Percentiles rank a stretch among this genome's conserved stretches.
phyloP scores from a whole-genome alignment of 1,140 invertebrate genomes.

The Drosophila leontia region DNA sequence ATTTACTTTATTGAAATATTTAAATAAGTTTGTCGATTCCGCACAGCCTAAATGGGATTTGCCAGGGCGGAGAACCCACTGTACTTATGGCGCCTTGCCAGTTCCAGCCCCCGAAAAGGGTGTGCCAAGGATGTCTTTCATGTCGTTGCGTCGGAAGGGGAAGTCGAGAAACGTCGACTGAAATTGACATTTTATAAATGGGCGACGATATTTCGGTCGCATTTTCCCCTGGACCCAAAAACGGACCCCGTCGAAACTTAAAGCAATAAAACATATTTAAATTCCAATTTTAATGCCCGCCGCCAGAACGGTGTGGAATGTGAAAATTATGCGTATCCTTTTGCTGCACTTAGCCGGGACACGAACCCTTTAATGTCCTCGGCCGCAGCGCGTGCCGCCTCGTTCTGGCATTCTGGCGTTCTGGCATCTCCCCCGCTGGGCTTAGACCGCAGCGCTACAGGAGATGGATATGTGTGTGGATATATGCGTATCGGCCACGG shows the following conservation, averaged over 20 bases:
- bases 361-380: slow-evolving; percentile 66
- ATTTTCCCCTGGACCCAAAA: slow-evolving; percentile 8
- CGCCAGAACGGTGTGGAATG: slow-evolving; percentile 50
- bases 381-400: slow-evolving; percentile 66
- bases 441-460: slow-evolving; percentile 72
- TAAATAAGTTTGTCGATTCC: slow-evolving; percentile 84
- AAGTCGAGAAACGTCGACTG: slow-evolving; percentile 51
- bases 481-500: slow-evolving; percentile 26
- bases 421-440: slow-evolving; percentile 60
- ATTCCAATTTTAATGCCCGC: slow-evolving; percentile 54
- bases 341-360: slow-evolving; percentile 56
- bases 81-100: slow-evolving; percentile 56
- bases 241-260: slow-evolving; percentile 48
- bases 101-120: slow-evolving; percentile 31
- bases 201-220: slow-evolving; percentile 47
- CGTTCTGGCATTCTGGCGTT: slow-evolving; percentile 8
- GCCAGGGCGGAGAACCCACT: slow-evolving; percentile 14
- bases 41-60: slow-evolving; percentile 83
- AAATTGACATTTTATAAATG: slow-evolving; percentile 84
- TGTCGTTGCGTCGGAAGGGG: slow-evolving; percentile 25
- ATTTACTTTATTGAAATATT: slow-evolving; percentile 85
- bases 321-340: slow-evolving; percentile 75
- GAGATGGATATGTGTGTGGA: slow-evolving; percentile 58
- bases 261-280: slow-evolving; percentile 80
- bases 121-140: slow-evolving; percentile 61